Percentiles rank a stretch among this genome's conserved stretches.
These are phyloP conservation scores for Hirtodrosophila alboralis DNA, from an alignment of 2,888 invertebrate genomes.

Conservation along the genomic window DNA sequence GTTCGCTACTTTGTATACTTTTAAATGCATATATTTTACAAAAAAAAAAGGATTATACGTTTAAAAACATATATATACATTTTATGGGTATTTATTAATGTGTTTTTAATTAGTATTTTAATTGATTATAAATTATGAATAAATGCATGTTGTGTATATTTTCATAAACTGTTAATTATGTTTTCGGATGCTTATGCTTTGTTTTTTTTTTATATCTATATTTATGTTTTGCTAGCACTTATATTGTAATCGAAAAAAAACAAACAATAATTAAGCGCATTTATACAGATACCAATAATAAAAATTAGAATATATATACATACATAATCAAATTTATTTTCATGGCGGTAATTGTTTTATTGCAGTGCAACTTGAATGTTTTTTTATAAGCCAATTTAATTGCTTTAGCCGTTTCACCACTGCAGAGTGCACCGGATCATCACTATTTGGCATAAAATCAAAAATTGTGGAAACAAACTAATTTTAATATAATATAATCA, in stretches of 20 bases:
- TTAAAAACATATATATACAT: constrained; percentile 33
- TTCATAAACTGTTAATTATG: constrained; percentile 49
- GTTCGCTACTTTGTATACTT: constrained; percentile 36
- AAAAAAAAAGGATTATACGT: constrained; percentile 24
- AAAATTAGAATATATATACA: constrained; percentile 48
- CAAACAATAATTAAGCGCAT: constrained; percentile 61
- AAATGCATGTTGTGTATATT: constrained; percentile 64
- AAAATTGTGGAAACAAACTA: no score
- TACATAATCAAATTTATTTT: not conserved
- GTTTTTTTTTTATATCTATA: constrained; percentile 27
- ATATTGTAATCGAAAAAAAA: constrained; percentile 44
- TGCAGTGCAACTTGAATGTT: no score
- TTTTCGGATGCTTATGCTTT: constrained; percentile 42
- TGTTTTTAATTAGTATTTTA: constrained; percentile 65
- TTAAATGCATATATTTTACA: constrained; percentile 46
- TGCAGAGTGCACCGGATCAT: no score
- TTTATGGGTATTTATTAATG: constrained; percentile 53
- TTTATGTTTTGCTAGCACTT: constrained; percentile 42
- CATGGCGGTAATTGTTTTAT: no score
- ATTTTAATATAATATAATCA: no score
- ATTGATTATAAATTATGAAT: constrained; percentile 53
- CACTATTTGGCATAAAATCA: no score
- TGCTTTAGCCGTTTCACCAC: no score
- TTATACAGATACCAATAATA: constrained; percentile 59
- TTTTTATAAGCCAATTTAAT: no score